Conservation (phyloP, 2,113 vertebrate genomes). For the Hydrolagus affinis region DNA sequence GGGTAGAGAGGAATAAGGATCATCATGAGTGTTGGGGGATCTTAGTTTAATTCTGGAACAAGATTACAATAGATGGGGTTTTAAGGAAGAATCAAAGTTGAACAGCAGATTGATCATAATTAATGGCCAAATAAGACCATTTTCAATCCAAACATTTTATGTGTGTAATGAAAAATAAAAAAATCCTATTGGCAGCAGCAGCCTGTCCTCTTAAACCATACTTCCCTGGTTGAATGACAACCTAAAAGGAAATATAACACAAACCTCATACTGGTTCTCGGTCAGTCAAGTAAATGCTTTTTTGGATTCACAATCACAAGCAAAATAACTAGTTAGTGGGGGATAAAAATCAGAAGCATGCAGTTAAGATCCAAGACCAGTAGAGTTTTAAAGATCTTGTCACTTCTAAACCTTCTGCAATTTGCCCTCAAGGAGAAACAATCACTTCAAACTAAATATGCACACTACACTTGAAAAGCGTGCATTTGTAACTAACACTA, state of each 20-base stretch:
- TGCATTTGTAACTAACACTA: not conserved
- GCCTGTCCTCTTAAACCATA: not conserved
- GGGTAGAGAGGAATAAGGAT: not conserved
- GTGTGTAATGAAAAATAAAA: too few relatives aligned
- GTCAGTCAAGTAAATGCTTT: not conserved
- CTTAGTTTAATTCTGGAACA: not conserved
- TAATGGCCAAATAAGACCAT: not conserved
- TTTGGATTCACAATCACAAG: not conserved
- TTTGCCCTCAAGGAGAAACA: not conserved
- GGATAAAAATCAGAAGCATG: too few relatives aligned
- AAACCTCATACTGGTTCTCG: not conserved
- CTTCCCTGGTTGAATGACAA: not conserved
- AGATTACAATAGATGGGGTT: not conserved
- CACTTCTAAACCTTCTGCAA: too few relatives aligned
- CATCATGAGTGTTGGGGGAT: not conserved
- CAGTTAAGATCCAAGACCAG: too few relatives aligned
- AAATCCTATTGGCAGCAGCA: not conserved
- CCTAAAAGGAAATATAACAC: not conserved
- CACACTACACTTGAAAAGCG: not conserved
- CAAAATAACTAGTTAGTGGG: not conserved
- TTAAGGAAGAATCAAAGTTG: not conserved
- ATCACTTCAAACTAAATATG: not conserved
- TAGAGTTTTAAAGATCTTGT: too few relatives aligned
- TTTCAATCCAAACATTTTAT: not conserved
- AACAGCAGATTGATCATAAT: not conserved